Evolutionary conservation across 1,140 invertebrate species (phyloP).

Genomic region (Capitella teleta): DNA sequence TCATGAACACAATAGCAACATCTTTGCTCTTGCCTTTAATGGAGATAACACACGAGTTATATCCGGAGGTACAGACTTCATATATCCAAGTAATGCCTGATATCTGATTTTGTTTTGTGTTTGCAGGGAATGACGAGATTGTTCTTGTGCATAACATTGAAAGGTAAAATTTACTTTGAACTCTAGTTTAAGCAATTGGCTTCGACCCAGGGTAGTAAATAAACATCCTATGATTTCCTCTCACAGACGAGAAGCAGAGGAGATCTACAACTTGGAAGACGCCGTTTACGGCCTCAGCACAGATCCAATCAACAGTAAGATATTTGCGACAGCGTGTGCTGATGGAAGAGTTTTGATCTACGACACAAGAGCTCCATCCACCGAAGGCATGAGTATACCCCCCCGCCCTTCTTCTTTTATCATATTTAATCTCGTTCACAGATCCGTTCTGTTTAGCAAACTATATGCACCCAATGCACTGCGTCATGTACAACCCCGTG

Average conservation of each 20-base stretch:
- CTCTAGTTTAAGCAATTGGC: not conserved
- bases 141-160: conserved; percentile 73
- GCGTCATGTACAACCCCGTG: conserved; percentile 77
- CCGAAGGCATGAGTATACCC: conserved; percentile 42
- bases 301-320: conserved; percentile 67
- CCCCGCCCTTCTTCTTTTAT: not conserved
- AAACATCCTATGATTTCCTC: not conserved
- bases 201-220: not conserved
- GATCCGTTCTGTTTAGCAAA: conserved; percentile 56
- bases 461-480: conserved; percentile 67
- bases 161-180: conserved; percentile 50
- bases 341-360: conserved; percentile 75
- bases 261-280: conserved; percentile 71
- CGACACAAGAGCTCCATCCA: conserved; percentile 61
- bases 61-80: conserved; percentile 55
- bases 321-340: conserved; percentile 80
- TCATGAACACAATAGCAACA: conserved; percentile 77
- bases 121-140: conserved; percentile 74
- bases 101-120: conserved; percentile 7
- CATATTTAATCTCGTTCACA: conserved; percentile 12
- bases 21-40: conserved; percentile 82
- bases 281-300: conserved; percentile 79
- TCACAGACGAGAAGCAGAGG: conserved; percentile 55
- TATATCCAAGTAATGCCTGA: not conserved
- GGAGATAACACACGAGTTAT: conserved; percentile 66